These are phyloP conservation scores for Sturmia bella DNA, from an alignment of 2,888 invertebrate species.

Conservation along the genomic window DNA sequence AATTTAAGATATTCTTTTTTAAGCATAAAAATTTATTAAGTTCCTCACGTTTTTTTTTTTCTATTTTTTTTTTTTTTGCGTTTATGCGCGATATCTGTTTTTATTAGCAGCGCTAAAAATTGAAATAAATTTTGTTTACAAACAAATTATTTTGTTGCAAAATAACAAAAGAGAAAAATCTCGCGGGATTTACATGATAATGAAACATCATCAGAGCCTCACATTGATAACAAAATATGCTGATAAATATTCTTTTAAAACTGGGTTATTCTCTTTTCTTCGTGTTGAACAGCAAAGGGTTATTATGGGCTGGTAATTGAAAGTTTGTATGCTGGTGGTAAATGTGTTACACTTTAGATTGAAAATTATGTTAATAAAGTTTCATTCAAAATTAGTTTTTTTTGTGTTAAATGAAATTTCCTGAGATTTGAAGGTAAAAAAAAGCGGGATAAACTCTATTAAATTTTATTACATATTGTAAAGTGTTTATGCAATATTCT, in stretches of 20 bases:
- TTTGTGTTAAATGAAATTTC: conserved; percentile 47
- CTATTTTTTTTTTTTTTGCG: conserved; percentile 35
- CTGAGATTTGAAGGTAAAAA: background rate
- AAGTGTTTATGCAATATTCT: conserved; percentile 24
- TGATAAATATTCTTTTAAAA: conserved; percentile 30
- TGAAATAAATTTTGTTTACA: conserved; percentile 66
- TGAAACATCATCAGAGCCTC: conserved; percentile 42
- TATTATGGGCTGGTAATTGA: conserved; percentile 39
- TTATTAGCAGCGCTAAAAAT: conserved; percentile 55
- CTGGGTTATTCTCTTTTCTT: conserved; percentile 43
- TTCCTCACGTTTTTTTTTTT: conserved; percentile 24
- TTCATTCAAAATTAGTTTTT: conserved; percentile 16
- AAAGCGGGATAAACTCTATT: conserved; percentile 61
- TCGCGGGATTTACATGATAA: conserved; percentile 69
- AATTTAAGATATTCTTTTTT: conserved; percentile 52
- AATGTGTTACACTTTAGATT: conserved; percentile 54
- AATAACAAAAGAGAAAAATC: conserved; percentile 40
- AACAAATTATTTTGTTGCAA: conserved; percentile 66
- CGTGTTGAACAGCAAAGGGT: conserved; percentile 40
- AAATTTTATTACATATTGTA: conserved; percentile 58
- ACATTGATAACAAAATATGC: conserved; percentile 51
- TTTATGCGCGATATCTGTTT: conserved; percentile 45
- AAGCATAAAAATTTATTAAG: conserved; percentile 76
- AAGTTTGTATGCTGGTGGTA: conserved; percentile 41
- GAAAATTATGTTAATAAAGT: conserved; percentile 62